phyloP scores from a whole-genome alignment of 2,113 vertebrate species.

The Myanophis thanlyinensis region DNA sequence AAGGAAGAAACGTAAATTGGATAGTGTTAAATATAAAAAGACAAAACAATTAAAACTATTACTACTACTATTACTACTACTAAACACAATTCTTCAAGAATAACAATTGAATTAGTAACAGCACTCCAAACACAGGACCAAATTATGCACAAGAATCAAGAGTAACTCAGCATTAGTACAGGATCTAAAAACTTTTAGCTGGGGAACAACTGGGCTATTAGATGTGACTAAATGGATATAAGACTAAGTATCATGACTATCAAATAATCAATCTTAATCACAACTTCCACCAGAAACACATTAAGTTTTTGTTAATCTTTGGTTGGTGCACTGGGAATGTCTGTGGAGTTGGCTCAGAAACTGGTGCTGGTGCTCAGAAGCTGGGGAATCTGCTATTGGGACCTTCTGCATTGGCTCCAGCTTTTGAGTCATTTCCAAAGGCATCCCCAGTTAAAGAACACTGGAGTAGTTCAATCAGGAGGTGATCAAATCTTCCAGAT shows the following conservation, averaged over 20 bases:
- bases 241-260: neutral
- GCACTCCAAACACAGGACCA: neutral
- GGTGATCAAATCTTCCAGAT: too few species aligned
- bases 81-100: neutral
- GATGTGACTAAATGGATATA: neutral
- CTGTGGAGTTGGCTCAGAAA: too few species aligned
- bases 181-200: neutral
- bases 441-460: too few species aligned
- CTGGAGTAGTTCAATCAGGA: too few species aligned
- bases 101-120: neutral
- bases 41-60: neutral
- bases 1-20: neutral
- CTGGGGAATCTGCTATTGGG: too few species aligned
- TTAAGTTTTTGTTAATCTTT: too few species aligned
- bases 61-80: neutral
- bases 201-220: neutral
- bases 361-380: too few species aligned
- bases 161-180: neutral
- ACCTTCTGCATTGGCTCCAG: too few species aligned
- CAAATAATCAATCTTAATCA: neutral
- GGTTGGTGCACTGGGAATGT: too few species aligned
- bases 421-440: too few species aligned
- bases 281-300: too few species aligned
- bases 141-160: neutral
- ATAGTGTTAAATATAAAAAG: neutral